Evolutionary conservation across 2,888 invertebrate genomes (phyloP), one percentile per base, ranked within the genome.

Genomic region (Cryptophagus acutangulus): DNA sequence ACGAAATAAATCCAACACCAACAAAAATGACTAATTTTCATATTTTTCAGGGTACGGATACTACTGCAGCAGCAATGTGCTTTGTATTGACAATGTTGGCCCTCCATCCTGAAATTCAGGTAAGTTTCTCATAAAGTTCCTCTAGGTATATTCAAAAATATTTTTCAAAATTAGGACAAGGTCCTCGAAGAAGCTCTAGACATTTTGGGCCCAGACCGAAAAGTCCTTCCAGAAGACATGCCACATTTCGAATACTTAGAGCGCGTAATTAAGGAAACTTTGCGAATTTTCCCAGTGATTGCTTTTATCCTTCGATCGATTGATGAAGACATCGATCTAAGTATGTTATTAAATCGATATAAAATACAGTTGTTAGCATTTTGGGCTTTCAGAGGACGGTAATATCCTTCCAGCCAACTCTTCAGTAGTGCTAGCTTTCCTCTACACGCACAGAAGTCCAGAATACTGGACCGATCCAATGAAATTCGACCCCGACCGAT

Each of bases 261-360:
- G 51, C 63, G 74, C 48, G 75, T 77, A 0, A 71, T 79, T 12
- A 78, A 78, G 52, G 78, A 79, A 59, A 71, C 75, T 0, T 67
- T 79, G 66, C 65, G 78, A 25, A 48, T 79, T 4, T 78, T 76
- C 52, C 75, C 78, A 1, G 71, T 74, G 1, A 77, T 71, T 1
- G 74, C 76, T 1, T 56, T 76, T 17, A 66, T 77, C 30, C 73
- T 68, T 0, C 66, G 78, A 38, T 57, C 68, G 40, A 64, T 75
- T 1, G 70, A 70, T 26, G 75, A 76, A 51, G 54, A 59, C 41
- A 52, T 75, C 1, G 64, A 73, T 51, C 64, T 77, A 17, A 72
- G 77, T 76, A 61, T n/a, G n/a, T n/a, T n/a, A n/a, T n/a, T n/a
- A n/a, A n/a, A n/a, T n/a, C n/a, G n/a, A n/a, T n/a, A n/a, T n/a